phyloP scores from a whole-genome alignment of 2,888 invertebrate species.

The Drosophila rubida region DNA sequence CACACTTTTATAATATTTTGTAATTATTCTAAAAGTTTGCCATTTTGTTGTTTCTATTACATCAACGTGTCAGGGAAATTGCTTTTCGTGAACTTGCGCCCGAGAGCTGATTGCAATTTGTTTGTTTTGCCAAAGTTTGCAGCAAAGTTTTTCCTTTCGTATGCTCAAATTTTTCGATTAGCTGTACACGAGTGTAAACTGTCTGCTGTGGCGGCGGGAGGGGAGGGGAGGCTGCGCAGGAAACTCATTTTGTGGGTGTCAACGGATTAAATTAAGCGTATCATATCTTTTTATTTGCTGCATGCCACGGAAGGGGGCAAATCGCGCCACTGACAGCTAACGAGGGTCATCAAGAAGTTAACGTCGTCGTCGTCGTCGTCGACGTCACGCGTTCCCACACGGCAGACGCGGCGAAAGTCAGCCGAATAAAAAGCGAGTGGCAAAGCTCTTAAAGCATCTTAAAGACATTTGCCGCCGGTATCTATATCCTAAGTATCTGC shows the following conservation, averaged over 20 bases:
- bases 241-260: conserved; percentile 26
- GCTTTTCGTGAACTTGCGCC: conserved; percentile 10
- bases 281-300: conserved; percentile 14
- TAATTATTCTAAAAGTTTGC: conserved; percentile 5
- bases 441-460: conserved; percentile 12
- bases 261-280: conserved; percentile 32
- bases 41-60: conserved; percentile 6
- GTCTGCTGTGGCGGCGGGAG: not conserved
- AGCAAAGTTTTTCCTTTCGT: conserved; percentile 8
- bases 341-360: conserved; percentile 32
- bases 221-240: not conserved
- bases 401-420: not conserved
- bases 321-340: conserved; percentile 25
- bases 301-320: not conserved
- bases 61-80: conserved; percentile 14
- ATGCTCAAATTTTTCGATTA: conserved; percentile 14
- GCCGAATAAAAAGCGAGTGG: not conserved
- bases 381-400: conserved; percentile 5
- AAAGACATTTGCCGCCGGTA: conserved; percentile 2
- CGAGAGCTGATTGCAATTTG: conserved; percentile 22
- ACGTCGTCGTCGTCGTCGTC: no score
- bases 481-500: not conserved
- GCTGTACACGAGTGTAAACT: not conserved
- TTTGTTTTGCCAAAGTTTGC: conserved; percentile 20
- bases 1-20: not conserved